These are phyloP conservation scores for Tetragonisca angustula DNA, from an alignment of 2,888 invertebrate species.

Conservation along the genomic window DNA sequence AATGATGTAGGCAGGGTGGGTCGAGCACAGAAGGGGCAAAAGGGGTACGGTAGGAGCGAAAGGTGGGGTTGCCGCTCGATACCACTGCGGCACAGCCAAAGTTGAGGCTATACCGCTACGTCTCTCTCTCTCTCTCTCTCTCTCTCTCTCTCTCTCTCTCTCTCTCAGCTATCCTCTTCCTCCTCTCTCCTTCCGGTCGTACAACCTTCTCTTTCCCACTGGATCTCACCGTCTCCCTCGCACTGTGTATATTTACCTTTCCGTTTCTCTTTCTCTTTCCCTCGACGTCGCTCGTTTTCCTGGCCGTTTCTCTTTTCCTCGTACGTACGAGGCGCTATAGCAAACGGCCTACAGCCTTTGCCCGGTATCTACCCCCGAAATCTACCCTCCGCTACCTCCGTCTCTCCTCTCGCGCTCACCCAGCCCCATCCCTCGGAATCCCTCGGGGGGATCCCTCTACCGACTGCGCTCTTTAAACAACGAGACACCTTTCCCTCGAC, in stretches of 20 bases:
- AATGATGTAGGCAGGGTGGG: constrained; percentile 66
- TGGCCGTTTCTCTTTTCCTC: constrained; percentile 34
- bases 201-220: constrained; percentile 11
- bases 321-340: constrained; percentile 66
- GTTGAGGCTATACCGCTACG: constrained; percentile 76
- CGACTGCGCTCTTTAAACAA: constrained; percentile 75
- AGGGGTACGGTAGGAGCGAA: constrained; percentile 66
- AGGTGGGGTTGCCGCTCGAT: constrained; percentile 82
- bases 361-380: constrained; percentile 73
- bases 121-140: constrained; percentile 49
- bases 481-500: constrained; percentile 74
- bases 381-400: constrained; percentile 64
- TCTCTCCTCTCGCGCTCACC: constrained; percentile 39
- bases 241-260: constrained; percentile 55
- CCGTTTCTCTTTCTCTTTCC: constrained; percentile 42
- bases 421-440: constrained; percentile 57
- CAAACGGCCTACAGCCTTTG: constrained; percentile 73
- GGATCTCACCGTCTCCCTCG: constrained; percentile 18
- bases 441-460: constrained; percentile 68
- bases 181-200: constrained; percentile 9
- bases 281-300: constrained; percentile 18
- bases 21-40: constrained; percentile 56
- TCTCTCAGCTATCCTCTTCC: constrained; percentile 26
- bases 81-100: constrained; percentile 83
- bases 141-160: constrained; percentile 9